Base-by-base conservation (phyloP, 2,888 invertebrate species). In the Pterostichus niger region DNA sequence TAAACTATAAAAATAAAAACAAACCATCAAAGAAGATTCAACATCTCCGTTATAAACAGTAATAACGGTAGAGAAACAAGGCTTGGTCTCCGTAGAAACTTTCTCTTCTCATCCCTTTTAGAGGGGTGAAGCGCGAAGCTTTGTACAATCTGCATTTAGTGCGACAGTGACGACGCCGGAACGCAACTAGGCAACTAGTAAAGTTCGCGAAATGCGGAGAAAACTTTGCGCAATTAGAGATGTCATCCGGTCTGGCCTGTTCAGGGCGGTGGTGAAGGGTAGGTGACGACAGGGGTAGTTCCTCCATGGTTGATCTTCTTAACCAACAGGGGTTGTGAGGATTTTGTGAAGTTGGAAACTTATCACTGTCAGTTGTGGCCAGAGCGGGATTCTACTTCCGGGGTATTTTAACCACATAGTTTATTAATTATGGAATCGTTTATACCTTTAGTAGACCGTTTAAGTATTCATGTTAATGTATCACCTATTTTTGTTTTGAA, bases 151-250 rank as follows among this genome's bases (percentile, higher is more conserved):
- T 78, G 44, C 78, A 61, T 73, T 73, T 73, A 73, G 31, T 64
- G 64, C 15, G 17, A 1, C 17, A 0, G 52, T 10, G 11, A 31
- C 11, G 17, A 17, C 5, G 59, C 10, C 17, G 31, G 24, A 24
- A 59, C 52, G 13, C 52, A 52, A 13, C 13, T 52, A 35, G 33
- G 68, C 35, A 44, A 71, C 44, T 44, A 71, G 13, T 4, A 35
- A 71, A 71, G 35, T 71, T 44, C 13, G 17, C 64, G 10, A 71
- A 44, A n/a, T 71, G 73, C 31, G 40, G 61, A 61, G 44, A 61
- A 78, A 78, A 78, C 59, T 61, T 78, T 78, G 40, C 44, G 78
- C 44, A 78, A 78, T 78, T 78, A 78, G 78, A 78, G 61, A 78
- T 61, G 78, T 61, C 78, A 59, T 35, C 59, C 59, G 56, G 17